Base-by-base conservation (phyloP, 1,140 invertebrate species). In the Bombus consobrinus region DNA sequence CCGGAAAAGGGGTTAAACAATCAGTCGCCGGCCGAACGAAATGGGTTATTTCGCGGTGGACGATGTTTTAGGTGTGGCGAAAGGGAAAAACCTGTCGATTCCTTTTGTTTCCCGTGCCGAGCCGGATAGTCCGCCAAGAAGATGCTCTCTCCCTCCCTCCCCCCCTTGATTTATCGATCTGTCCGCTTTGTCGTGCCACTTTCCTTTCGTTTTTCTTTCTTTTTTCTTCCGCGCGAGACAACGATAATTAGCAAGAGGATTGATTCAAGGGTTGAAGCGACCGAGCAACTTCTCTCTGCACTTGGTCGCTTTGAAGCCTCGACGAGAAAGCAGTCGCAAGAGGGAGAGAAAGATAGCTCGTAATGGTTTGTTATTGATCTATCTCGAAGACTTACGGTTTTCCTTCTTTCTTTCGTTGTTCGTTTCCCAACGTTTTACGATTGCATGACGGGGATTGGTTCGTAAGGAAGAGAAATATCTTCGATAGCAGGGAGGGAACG, bases 301-400 rank as follows among this genome's bases (percentile, higher is more conserved):
- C 66, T 39, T 83, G 47, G 47, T 53, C 47, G 32, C 82, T 90
- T 85, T 66, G 74, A 72, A 74, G 69, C 75, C 69, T 77, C 62
- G 18, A 53, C 62, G 85, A 91, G 82, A 22, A 53, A 53, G 47
- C 47, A 53, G 47, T 53, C 18, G 47, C 47, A 22, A 22, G 47
- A 53, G 18, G 47, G 47, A 92, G 92, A 92, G 90, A 32, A 18
- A 28, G 41, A 69, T 8, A 6, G 5, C 92, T 92, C 90, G 92
- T 94, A 94, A 94, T 94, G 93, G 93, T 94, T 94, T 93, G 92
- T 93, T 92, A 93, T 93, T 92, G 92, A 93, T 93, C 92, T 92
- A 92, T 91, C 90, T 89, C 88, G 82, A 34, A 87, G 88, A 68
- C 77, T 88, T 88, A 87, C 74, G 90, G 81, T 91, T 91, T 90